Base-by-base conservation (phyloP, 2,797 vertebrate species). In the Pangasius sanitwongsei region DNA sequence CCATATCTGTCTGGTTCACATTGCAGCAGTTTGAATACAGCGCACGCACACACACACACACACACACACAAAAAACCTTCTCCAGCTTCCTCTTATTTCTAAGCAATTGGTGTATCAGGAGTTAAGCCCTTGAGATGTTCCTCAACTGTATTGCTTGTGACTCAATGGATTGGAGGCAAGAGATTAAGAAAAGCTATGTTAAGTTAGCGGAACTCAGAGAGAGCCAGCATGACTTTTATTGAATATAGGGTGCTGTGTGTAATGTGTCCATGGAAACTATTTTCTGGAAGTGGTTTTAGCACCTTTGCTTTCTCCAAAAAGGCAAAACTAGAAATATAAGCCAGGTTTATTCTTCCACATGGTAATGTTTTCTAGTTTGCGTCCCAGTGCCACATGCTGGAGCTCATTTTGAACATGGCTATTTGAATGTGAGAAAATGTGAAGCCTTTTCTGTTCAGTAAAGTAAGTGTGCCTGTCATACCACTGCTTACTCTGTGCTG, bases 361-460 rank as follows among this genome's bases (percentile, higher is more conserved):
- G 41, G 86, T 55, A 53, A 80, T 55, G 11, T 61, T 75, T 67
- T 63, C 28, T 44, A 69, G 87, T 69, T 61, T n/a, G 31, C 34
- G 4, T 89, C 57, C 57, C 63, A 55, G 61, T 75, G 63, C 57
- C 28, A n/a, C 86, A 20, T 86, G 75, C 83, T 74, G 69, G 50
- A 63, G 41, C 34, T 70, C 13, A 37, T 69, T 72, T 74, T 87
- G 78, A 85, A 50, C 31, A 57, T 41, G 53, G 25, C 50, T 84
- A 44, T 90, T 78, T 89, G 77, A 75, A 13, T 48, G 41, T 28
- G 6, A 78, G 50, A 78, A 78, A 53, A 12, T 55, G n/a, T 34
- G 9, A 61, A 72, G 70, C 34, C 75, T 77, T 88, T 89, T 89
- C 74, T 88, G 67, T 88, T 91, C 74, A 85, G 81, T 48, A 90